phyloP scores from a whole-genome alignment of 2,888 invertebrate genomes.

The Ormyrus pomaceus region DNA sequence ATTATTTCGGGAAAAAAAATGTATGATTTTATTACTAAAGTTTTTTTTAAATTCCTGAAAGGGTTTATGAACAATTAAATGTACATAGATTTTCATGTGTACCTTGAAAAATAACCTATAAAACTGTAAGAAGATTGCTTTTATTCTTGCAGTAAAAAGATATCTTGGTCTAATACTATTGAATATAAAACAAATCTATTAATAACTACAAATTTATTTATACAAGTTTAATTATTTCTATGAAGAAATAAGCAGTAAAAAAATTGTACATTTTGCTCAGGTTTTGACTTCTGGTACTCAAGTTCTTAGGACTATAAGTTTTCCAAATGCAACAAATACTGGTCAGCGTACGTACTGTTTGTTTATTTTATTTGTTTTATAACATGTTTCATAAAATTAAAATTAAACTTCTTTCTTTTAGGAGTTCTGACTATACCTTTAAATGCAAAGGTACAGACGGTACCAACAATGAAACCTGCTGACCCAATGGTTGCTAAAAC shows the following conservation, averaged over 20 bases:
- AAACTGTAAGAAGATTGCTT: not conserved
- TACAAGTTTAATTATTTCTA: not conserved
- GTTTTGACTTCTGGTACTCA: constrained; percentile 73
- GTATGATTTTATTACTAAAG: too few relatives aligned
- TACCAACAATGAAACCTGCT: constrained; percentile 76
- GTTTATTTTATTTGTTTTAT: constrained; percentile 28
- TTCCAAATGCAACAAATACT: constrained; percentile 72
- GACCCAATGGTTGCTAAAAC: constrained; percentile 76
- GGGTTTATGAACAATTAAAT: too few relatives aligned
- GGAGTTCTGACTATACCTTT: constrained; percentile 76
- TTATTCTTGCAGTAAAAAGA: not conserved
- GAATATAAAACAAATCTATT: not conserved
- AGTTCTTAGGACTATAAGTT: constrained; percentile 74
- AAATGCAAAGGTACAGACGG: constrained; percentile 78
- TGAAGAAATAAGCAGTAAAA: not conserved
- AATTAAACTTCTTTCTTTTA: constrained; percentile 53
- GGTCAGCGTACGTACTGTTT: constrained; percentile 68
- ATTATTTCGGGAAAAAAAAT: too few relatives aligned
- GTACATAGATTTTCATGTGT: not conserved
- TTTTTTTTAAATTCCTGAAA: too few relatives aligned
- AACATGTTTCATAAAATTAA: not conserved
- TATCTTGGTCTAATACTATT: not conserved
- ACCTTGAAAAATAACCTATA: constrained; percentile 40
- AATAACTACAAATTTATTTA: not conserved
- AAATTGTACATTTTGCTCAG: constrained; percentile 60